Percentiles rank a stretch among this genome's conserved stretches.
These are phyloP conservation scores for Myotis myotis DNA, from an alignment of 2,797 vertebrate genomes.

Conservation along the genomic window DNA sequence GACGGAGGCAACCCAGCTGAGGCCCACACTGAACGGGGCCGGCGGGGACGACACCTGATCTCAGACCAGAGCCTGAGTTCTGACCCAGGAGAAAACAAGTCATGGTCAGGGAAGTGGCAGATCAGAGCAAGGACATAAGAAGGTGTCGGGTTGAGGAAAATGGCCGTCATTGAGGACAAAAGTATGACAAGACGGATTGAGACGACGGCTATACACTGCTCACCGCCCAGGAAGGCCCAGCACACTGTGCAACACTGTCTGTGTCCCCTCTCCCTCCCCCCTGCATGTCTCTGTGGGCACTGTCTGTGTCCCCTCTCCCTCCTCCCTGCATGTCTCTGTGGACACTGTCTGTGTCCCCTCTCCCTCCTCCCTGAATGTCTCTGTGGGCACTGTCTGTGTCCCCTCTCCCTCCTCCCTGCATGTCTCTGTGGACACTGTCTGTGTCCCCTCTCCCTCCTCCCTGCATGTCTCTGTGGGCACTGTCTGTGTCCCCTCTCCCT, in stretches of 20 bases:
- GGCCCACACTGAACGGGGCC: neutral
- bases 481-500: no score
- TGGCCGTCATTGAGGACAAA: neutral
- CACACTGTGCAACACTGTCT: fast-evolving
- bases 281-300: no score
- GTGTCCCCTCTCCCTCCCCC: no score
- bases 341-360: no score
- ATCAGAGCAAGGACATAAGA: neutral
- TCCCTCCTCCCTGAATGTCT: no score
- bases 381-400: no score
- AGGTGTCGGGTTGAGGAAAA: neutral
- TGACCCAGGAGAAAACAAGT: neutral
- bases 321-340: no score
- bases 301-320: no score
- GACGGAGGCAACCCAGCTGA: neutral
- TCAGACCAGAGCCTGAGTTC: neutral
- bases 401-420: no score
- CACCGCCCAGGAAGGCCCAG: neutral
- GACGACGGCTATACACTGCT: neutral
- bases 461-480: no score
- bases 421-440: no score
- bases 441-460: no score
- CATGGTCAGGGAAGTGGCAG: neutral
- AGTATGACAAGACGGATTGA: neutral
- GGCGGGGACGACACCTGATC: neutral